Evolutionary conservation across 92 coral and sea anemone genomes (phyloP), one percentile per base, ranked within the genome.

Genomic region (Zoanthus gigantus): DNA sequence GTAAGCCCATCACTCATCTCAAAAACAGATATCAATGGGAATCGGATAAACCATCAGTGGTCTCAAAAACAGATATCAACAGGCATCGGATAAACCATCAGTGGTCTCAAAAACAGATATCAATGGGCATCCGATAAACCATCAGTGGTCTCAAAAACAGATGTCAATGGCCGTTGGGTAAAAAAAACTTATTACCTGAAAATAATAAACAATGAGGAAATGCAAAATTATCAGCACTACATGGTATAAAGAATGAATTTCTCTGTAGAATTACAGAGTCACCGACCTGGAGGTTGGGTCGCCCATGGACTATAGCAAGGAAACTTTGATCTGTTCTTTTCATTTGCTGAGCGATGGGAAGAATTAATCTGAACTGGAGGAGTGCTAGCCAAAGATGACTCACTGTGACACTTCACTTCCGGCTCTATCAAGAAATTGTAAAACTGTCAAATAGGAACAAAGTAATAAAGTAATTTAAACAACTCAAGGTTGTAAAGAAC

Each of bases 271-370:
- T 7, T 2, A 17, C 34, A 45, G 30, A 5, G 46, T 17, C 31
- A 18, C 71, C 47, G 80, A 93, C 98, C 96, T 89, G 98, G 63
- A 14, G 93, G 46, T 74, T 95, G 94, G 29, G 94, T 91, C 7
- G 96, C 93, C 98, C 98, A 95, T 17, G 98, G 96, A 72, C 98
- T 95, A 81, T 93, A 95, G 83, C 76, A 93, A 18, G 93, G 89
- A 54, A 91, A 91, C 90, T 93, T 95, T 0, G 98, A 86, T 72
- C 88, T 87, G 82, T 83, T 91, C 75, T 76, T 67, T 9, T 90
- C 92, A 54, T 93, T 90, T 7, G 98, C 92, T 0, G 93, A 88
- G 0, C 92, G 87, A 7, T 89, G 87, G 34, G 93, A 54, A 9
- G 79, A 87, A 48, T 66, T 81, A 2, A 89, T 82, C 14, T 91